These are phyloP conservation scores for Turritopsis rubra DNA, from an alignment of 30 jellyfish, hydroid and myxozoan species.

Conservation along the genomic window DNA sequence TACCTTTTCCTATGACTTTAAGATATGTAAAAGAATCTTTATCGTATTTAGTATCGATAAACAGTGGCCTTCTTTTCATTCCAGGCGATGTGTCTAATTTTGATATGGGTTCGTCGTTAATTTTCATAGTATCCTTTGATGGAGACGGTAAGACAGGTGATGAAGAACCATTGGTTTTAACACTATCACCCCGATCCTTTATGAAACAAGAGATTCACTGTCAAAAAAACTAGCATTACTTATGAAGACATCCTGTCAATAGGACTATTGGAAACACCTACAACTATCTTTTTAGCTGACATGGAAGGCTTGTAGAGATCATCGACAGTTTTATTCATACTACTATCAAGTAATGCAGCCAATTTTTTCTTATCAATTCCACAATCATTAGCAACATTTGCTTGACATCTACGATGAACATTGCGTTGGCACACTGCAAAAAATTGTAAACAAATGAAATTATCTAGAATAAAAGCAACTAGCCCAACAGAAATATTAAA, in stretches of 20 bases:
- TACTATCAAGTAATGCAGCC: slow-evolving; percentile 64
- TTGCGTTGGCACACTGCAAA: slow-evolving; percentile 74
- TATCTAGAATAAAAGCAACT: no score
- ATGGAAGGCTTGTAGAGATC: slow-evolving; percentile 36
- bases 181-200: neutral
- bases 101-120: slow-evolving; percentile 15
- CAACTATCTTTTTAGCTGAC: neutral
- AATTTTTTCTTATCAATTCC: slow-evolving; percentile 70
- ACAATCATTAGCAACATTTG: slow-evolving; percentile 84
- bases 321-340: slow-evolving; percentile 40
- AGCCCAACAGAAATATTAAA: no score
- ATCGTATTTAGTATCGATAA: slow-evolving; percentile 29
- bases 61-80: slow-evolving; percentile 37
- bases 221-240: neutral
- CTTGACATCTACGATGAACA: slow-evolving; percentile 88
- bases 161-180: slow-evolving; percentile 6
- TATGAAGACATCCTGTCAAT: neutral
- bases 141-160: neutral
- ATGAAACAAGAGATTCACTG: neutral
- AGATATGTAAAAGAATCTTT: slow-evolving; percentile 58
- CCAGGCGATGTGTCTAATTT: slow-evolving; percentile 67
- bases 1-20: slow-evolving; percentile 91
- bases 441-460: no score
- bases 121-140: neutral
- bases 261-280: neutral